Percentiles rank a stretch among this genome's conserved stretches.
These are phyloP conservation scores for Graphium colonna DNA, from an alignment of 2,888 invertebrate genomes.

Conservation along the genomic window DNA sequence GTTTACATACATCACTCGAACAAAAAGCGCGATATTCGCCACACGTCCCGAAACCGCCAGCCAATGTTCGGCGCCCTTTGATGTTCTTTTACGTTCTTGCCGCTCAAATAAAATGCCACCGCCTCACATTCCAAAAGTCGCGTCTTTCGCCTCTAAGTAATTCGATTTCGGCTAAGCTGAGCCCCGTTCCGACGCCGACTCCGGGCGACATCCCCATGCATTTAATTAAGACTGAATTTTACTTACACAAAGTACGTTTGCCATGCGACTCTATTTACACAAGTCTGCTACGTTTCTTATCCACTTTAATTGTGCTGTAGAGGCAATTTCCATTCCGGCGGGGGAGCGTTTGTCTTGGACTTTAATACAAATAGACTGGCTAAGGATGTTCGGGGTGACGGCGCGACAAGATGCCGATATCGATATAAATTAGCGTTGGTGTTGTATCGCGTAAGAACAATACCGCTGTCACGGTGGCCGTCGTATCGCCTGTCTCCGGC, in stretches of 20 bases:
- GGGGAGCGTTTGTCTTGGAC: slow-evolving; percentile 5
- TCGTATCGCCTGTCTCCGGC: slow-evolving; percentile 53
- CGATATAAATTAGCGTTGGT: slow-evolving; percentile 69
- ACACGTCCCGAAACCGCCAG: slow-evolving; percentile 72
- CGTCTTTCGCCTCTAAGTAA: slow-evolving; percentile 36
- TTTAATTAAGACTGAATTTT: slow-evolving; percentile 15
- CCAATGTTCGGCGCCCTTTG: slow-evolving; percentile 58
- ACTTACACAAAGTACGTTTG: slow-evolving; percentile 12
- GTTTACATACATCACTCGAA: slow-evolving; percentile 64
- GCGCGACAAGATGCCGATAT: slow-evolving; percentile 57
- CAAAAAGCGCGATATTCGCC: slow-evolving; percentile 56
- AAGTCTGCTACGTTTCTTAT: neutral
- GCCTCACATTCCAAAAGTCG: slow-evolving; percentile 24
- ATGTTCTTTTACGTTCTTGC: slow-evolving; percentile 53
- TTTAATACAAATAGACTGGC: slow-evolving; percentile 19
- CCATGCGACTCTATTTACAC: neutral
- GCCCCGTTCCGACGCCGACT: slow-evolving; percentile 49
- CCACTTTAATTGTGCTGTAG: slow-evolving; percentile 12
- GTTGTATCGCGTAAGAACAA: slow-evolving; percentile 63
- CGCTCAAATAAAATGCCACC: slow-evolving; percentile 63
- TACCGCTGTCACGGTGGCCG: slow-evolving; percentile 67
- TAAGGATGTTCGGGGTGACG: slow-evolving; percentile 39
- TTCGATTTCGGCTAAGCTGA: slow-evolving; percentile 57
- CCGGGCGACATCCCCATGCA: slow-evolving; percentile 41
- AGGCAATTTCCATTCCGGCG: slow-evolving; percentile 14